Evolutionary conservation across 64 coral and sea anemone species (phyloP), one percentile per base, ranked within the genome.

Genomic region (Acropora tenuis): DNA sequence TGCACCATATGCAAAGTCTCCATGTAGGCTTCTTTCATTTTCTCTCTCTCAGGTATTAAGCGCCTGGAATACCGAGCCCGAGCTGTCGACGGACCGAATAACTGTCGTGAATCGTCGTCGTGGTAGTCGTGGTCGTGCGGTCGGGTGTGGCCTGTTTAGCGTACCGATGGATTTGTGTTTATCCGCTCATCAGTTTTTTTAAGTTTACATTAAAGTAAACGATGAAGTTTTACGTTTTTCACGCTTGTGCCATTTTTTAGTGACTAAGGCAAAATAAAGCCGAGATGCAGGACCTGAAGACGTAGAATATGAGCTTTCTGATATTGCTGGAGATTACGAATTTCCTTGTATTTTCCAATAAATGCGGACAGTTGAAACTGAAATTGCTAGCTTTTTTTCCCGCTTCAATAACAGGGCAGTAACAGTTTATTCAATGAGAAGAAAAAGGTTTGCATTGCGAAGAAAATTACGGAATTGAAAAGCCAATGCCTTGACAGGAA

Each of bases 31-130:
- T 85, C 79, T 81, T 47, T 78, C 75, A 47, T 78, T 85, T 85
- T 85, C 44, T 85, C 68, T 30, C 30, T 85, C 82, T 85, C 47
- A 85, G 82, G 82, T 85, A 85, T 85, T 69, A 85, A 49, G 80
- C 60, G 60, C 68, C 80, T 84, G 80, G 80, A 84, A 84, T 68
- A 68, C 80, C 80, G 60, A 15, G 20, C 68, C 68, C 65, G 82
- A 69, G 82, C 82, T 44, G 82, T 71, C 48, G 82, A 52, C 82
- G 46, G 82, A 85, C 61, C 82, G 65, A 85, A 48, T 49, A 50
- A 11, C 63, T 85, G 47, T 63, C 13, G 52, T 55, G 52, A 55
- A 10, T 55, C 52, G 52, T 55, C 52, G 52, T 55, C 52, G 52
- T 55, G 6, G 52, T 30, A 30, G 30, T 63, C 59, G 0, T 85